Base-by-base conservation (phyloP, 2,888 invertebrate species). In the Tortrix viridana region DNA sequence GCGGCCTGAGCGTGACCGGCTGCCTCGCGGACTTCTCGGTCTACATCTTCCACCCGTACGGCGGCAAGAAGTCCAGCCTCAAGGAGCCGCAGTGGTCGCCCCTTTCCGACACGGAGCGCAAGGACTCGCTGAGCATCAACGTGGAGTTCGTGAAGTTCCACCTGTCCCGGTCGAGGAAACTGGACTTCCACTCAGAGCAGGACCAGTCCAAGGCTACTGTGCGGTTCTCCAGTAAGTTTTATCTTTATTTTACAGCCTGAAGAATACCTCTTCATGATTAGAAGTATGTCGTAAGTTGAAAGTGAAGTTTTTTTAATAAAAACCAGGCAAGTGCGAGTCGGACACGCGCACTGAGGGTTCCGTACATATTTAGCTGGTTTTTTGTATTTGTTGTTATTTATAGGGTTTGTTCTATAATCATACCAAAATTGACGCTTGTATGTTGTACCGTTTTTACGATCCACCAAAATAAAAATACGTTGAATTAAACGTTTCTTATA, bases 1-100 rank as follows among this genome's bases (percentile, higher is more conserved):
- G 97, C 32, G 97, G 98, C 0, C 92, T 98, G 1, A 98, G 98
- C 84, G 97, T 99, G 5, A 99, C 99, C 0, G 98, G 98, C 0
- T 98, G 98, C 76, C 93, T 99, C 65, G 97, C 98, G 0, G 98
- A 99, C 88, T 99, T 99, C 90, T 98, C 98, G 1, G 96, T 99
- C 3, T 98, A 98, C 87, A 98, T 99, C 77, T 99, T 99, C 92
- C 99, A 99, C 91, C 99, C 99, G 0, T 99, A 99, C 82, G 98
- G 98, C 6, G 96, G 96, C 53, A 98, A 98, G 85, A 97, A 97
- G 85, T 94, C 96, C 55, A 95, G 96, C 76, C 68, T 89, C 7
- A 96, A 96, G 81, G 96, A 96, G 81, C 95, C 96, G 0, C 97
- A 97, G 81, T 97, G 97, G 95, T 97, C 97, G 0, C 97, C 97